Conservation (phyloP, 2,797 vertebrate genomes). For the Myripristis murdjan region DNA sequence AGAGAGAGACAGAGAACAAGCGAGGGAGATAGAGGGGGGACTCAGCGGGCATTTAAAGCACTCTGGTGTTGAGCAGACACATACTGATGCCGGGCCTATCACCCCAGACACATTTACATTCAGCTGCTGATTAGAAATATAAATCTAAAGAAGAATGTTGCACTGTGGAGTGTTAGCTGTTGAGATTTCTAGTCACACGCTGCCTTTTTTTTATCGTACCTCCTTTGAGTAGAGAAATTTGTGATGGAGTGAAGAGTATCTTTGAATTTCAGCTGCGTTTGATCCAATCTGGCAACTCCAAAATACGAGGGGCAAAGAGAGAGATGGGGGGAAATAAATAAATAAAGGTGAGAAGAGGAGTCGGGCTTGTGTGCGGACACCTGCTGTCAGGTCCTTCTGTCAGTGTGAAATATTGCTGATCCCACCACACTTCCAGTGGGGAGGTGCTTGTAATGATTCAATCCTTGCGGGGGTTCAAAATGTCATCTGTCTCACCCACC, state of each 20-base stretch:
- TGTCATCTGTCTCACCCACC: conserved; percentile 81
- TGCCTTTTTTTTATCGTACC: not conserved
- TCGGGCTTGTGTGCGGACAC: conserved; percentile 64
- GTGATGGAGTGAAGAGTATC: conserved; percentile 34
- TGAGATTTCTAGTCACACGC: conserved; percentile 57
- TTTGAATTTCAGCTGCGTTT: conserved; percentile 56
- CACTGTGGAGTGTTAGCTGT: conserved; percentile 35
- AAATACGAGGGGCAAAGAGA: conserved; percentile 23
- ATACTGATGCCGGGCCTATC: conserved; percentile 72
- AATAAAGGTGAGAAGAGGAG: conserved; percentile 63
- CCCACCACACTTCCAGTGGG: conserved; percentile 81
- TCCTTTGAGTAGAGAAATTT: conserved; percentile 46
- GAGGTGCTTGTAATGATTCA: conserved; percentile 84
- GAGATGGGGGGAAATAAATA: conserved; percentile 50
- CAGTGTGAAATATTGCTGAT: conserved; percentile 87
- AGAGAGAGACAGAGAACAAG: conserved; percentile 22
- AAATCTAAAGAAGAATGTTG: conserved; percentile 65
- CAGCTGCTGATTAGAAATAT: conserved; percentile 72
- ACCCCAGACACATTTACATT: conserved; percentile 79
- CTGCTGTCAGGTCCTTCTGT: conserved; percentile 87
- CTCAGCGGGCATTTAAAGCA: conserved; percentile 82
- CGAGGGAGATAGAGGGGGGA: conserved; percentile 49
- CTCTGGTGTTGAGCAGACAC: conserved; percentile 71
- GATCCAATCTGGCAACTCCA: conserved; percentile 63
- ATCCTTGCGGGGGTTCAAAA: conserved; percentile 82